Evolutionary conservation across 2,797 vertebrate genomes (phyloP), one percentile per base, ranked within the genome.

Genomic region (Syngnathus rostellatus): DNA sequence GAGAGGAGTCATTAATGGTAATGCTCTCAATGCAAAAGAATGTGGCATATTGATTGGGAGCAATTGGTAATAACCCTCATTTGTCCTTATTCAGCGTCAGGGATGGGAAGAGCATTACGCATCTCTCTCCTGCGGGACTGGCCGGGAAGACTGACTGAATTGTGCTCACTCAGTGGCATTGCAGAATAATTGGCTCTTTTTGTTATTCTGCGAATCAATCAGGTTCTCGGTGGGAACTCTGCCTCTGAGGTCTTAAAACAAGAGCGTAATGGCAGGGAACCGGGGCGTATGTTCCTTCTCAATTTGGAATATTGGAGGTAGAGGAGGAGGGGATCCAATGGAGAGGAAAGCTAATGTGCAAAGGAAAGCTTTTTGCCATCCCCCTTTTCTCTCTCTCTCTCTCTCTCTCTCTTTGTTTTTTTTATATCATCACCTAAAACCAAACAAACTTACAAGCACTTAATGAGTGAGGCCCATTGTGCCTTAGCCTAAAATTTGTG

Each of bases 121-220:
- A 5, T 51, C 68, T 12, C 54, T 72, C 63, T 77, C 70, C 41
- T 17, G 70, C 64, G 65, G 72, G 66, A 8, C 11, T 46, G 65
- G 63, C 1, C n/a, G 63, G 53, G 2, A 54, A 71, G 45, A 46
- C 72, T 10, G 63, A 68, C 68, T 72, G 72, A 75, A 86, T 85
- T 77, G 74, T 75, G 76, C 70, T 83, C 78, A 68, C 68, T 81
- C 75, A 63, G 74, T 67, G 65, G 70, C 79, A 78, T 86, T 83
- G 79, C 79, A 83, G 75, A 85, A 68, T 86, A 85, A 87, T 86
- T 83, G 87, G 72, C 68, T 74, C 72, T 72, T 78, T 86, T 86
- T 84, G 78, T 82, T 67, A 72, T 71, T 76, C 68, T 73, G 75
- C 6, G 6, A 83, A 81, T 86, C 80, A 83, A 76, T 85, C 75